Conservation (phyloP, 1,140 invertebrate genomes). For the Drosophila nigrodunni region DNA sequence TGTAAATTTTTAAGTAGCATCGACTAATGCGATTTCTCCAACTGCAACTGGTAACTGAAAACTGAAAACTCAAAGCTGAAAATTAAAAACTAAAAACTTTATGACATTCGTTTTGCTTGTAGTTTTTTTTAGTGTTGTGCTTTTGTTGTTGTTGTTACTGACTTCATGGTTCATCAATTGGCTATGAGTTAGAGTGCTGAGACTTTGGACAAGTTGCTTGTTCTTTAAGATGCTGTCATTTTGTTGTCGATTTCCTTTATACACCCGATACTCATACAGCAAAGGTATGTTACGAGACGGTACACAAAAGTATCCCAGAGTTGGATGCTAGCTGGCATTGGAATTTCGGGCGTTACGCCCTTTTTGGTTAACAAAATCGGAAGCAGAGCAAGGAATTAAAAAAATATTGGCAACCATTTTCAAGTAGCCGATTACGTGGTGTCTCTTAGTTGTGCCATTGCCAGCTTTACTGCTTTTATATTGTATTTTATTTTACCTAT, state of each 20-base stretch:
- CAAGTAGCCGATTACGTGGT: too few species aligned
- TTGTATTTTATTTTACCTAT: neutral
- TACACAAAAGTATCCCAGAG: too few species aligned
- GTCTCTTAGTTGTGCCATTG: too few species aligned
- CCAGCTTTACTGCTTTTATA: neutral
- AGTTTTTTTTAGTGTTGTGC: slow-evolving; percentile 21
- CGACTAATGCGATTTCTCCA: slow-evolving; percentile 48
- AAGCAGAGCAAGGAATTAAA: too few species aligned
- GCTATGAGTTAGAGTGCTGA: slow-evolving; percentile 31
- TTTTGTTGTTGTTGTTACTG: slow-evolving; percentile 9
- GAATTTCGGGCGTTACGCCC: too few species aligned
- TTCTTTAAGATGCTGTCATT: slow-evolving; percentile 23
- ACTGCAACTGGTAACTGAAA: slow-evolving; percentile 39
- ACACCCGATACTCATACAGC: neutral
- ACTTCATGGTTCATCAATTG: slow-evolving; percentile 48
- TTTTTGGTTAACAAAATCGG: too few species aligned
- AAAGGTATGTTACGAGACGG: too few species aligned
- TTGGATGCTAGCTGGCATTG: too few species aligned
- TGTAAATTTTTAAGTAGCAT: slow-evolving; percentile 55
- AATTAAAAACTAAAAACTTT: slow-evolving; percentile 35
- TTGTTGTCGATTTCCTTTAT: neutral
- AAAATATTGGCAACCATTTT: too few species aligned
- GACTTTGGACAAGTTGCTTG: slow-evolving; percentile 23
- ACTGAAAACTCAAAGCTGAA: too few species aligned
- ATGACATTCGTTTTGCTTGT: slow-evolving; percentile 40